Base-by-base conservation (phyloP, 2,113 vertebrate genomes). In the Athene cunicularia region DNA sequence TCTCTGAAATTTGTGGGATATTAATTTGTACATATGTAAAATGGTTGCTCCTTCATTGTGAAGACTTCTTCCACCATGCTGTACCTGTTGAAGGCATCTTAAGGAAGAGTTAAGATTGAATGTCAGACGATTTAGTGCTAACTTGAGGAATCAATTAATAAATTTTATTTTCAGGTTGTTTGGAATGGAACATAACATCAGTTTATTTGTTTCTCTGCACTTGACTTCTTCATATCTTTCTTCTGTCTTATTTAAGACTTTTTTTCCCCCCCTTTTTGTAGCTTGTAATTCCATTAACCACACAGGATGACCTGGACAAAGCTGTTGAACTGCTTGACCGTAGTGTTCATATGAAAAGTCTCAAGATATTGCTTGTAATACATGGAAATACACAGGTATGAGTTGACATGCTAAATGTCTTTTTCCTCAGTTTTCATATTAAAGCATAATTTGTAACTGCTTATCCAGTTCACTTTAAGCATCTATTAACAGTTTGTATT, bases 341-440 rank as follows among this genome's bases (percentile, higher is more conserved):
- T 86, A 99, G 99, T 59, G 97, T 99, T 97, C 99, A 99, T 97
- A 99, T 99, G 99, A 99, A 99, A 93, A 99, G 99, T 93, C 99
- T 99, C 79, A 99, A 99, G 98, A 99, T 99, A 98, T 55, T 99
- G 56, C 98, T 99, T 95, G 99, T 99, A 91, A 96, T 99, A 75
- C 99, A 99, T 89, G 97, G 98, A 83, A 99, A 98, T 92, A 97
- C 98, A 80, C 99, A 99, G 99, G 99, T 99, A 97, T 79, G 97
- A 95, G 24, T 32, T 64, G 35, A 43, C 15, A 7, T n/a, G 19
- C 66, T 62, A 33, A 60, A 43, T 71, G n/a, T 47, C 7, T 85
- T 80, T 75, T 58, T 74, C 23, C 16, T 79, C 32, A 41, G 6
- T 92, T 90, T 81, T 83, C 20, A 6, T 45, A 55, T 23, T 45